phyloP scores from a whole-genome alignment of 2,888 invertebrate genomes.

The Mycalesis mineus region DNA sequence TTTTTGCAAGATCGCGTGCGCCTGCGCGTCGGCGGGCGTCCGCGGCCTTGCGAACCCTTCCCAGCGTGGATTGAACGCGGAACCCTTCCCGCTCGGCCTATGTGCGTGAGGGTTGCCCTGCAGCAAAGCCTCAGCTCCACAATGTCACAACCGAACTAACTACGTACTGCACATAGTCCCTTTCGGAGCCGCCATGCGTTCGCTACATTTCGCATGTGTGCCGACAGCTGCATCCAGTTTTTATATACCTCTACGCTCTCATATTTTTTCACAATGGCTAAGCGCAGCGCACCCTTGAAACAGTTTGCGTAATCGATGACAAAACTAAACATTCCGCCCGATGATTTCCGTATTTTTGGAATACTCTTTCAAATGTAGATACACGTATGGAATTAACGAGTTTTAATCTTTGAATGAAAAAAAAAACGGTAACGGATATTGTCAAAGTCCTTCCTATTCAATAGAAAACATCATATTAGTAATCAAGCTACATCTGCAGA shows the following conservation, averaged over 20 bases:
- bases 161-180: slow-evolving; percentile 44
- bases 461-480: no score
- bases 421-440: not conserved
- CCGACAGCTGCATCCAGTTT: slow-evolving; percentile 76
- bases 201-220: slow-evolving; percentile 77
- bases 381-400: slow-evolving; percentile 18
- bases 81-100: slow-evolving; percentile 65
- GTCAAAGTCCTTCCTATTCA: not conserved
- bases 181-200: slow-evolving; percentile 38
- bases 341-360: slow-evolving; percentile 77
- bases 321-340: slow-evolving; percentile 79
- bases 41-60: slow-evolving; percentile 73
- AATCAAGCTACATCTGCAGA: no score
- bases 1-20: slow-evolving; percentile 76
- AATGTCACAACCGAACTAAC: slow-evolving; percentile 41
- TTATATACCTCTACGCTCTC: slow-evolving; percentile 70
- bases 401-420: slow-evolving; percentile 16
- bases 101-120: slow-evolving; percentile 57
- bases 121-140: slow-evolving; percentile 35
- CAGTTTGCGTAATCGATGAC: slow-evolving; percentile 79
- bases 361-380: slow-evolving; percentile 41
- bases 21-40: slow-evolving; percentile 74
- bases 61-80: slow-evolving; percentile 64
- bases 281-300: slow-evolving; percentile 75
- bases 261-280: slow-evolving; percentile 74